Base-by-base conservation (phyloP, 2,797 vertebrate species). In the Numenius phaeopus region DNA sequence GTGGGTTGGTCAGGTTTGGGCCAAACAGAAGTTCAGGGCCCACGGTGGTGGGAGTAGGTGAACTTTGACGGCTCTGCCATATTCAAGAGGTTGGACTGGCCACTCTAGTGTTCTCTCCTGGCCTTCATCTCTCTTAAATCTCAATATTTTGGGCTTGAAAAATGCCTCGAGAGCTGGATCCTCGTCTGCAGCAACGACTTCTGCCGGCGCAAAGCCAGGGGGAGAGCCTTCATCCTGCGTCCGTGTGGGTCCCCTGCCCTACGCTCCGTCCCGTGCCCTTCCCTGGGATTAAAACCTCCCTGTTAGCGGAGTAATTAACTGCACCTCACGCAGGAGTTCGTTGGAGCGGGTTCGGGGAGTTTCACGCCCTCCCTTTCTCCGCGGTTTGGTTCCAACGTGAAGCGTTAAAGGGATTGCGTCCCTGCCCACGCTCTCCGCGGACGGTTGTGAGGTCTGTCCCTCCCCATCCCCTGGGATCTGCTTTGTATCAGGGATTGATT, bases 401-500 rank as follows among this genome's bases (percentile, higher is more conserved):
- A 15, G 24, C 15, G 46, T 61, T 34, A 19, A 73, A 55, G 3
- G 64, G 82, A 46, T 64, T 39, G 65, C 21, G 32, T 26, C 67
- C 44, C 83, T 76, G 78, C 76, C 87, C 49, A 40, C 69, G 18
- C 79, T 32, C 90, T 34, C 57, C 6, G 7, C 42, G 66, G 75
- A 29, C 42, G 3, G 47, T 52, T 10, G 49, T 39, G 84, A 83
- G 93, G 59, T 46, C 49, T 62, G 12, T 58, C 89, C 61, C 87
- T 83, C 64, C 16, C 3, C 54, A 72, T 73, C 83, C 90, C 64
- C 88, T 54, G 85, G 86, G 72, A 92, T 90, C 86, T 78, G 65
- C 52, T 72, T 90, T 69, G 30, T 87, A 82, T 89, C 94, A 62
- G 83, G 75, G 66, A 95, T 94, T 84, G 94, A 95, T 96, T 96